Conservation (phyloP, 2,888 invertebrate genomes). For the Ochropleura leucogaster region DNA sequence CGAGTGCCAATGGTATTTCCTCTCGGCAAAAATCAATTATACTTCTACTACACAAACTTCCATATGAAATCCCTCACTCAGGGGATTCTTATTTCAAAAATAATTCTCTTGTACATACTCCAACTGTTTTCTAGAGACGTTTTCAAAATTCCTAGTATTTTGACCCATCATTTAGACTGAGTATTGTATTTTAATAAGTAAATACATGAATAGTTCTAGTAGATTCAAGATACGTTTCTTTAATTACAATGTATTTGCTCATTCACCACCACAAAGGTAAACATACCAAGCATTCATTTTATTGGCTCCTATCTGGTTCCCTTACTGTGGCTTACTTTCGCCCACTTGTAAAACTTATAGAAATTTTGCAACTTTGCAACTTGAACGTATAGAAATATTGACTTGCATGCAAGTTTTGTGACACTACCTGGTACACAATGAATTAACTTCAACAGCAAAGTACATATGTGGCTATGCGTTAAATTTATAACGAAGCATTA, state of each 20-base stretch:
- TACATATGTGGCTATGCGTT: background rate
- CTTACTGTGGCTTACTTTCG: background rate
- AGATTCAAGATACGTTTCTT: background rate
- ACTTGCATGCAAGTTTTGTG: background rate
- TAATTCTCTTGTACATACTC: background rate
- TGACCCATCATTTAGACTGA: background rate
- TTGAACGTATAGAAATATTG: background rate
- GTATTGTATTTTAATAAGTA: background rate
- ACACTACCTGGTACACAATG: background rate
- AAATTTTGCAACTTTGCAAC: background rate
- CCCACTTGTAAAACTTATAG: background rate
- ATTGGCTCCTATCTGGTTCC: background rate
- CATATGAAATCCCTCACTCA: too few relatives aligned
- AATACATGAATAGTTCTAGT: background rate
- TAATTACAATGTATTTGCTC: constrained; percentile 12
- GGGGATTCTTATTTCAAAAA: too few relatives aligned
- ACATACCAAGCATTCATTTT: background rate
- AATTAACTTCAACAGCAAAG: background rate
- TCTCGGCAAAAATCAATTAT: background rate
- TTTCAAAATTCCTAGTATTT: background rate
- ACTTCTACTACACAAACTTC: too few relatives aligned
- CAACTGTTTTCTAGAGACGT: background rate
- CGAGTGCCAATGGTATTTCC: background rate
- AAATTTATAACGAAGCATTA: constrained; percentile 44
- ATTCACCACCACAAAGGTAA: background rate